phyloP scores from a whole-genome alignment of 2,888 invertebrate genomes.

The Oligia fasciuncula region DNA sequence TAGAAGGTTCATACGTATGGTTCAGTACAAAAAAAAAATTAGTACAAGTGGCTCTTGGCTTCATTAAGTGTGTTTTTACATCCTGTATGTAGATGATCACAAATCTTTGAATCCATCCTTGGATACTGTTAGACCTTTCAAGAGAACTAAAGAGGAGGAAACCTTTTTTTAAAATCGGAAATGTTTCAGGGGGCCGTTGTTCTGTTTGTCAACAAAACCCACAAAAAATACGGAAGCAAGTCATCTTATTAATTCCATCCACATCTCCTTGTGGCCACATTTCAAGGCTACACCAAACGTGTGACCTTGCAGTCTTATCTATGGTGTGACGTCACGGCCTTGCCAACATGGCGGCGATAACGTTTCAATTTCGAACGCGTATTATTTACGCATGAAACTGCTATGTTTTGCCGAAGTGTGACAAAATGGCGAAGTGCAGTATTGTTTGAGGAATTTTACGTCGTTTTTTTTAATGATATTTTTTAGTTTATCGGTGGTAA shows the following conservation, averaged over 20 bases:
- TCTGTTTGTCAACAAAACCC: constrained; percentile 35
- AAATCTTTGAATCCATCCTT: too few relatives aligned
- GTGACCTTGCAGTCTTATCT: constrained; percentile 60
- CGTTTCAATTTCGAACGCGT: constrained; percentile 51
- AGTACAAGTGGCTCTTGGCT: too few relatives aligned
- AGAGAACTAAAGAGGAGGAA: too few relatives aligned
- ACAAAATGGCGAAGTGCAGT: constrained; percentile 18
- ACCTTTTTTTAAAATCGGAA: too few relatives aligned
- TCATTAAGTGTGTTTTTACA: too few relatives aligned
- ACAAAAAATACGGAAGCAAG: constrained; percentile 33
- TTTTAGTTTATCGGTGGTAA: constrained; percentile 4
- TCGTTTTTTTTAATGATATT: not conserved
- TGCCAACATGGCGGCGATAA: constrained; percentile 52
- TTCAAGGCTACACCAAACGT: constrained; percentile 39
- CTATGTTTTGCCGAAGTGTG: constrained; percentile 21
- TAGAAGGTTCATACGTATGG: too few relatives aligned
- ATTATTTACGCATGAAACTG: constrained; percentile 49
- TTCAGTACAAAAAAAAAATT: too few relatives aligned
- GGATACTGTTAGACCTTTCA: too few relatives aligned
- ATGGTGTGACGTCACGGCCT: constrained; percentile 50
- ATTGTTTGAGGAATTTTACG: constrained; percentile 14
- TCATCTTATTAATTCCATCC: constrained; percentile 34
- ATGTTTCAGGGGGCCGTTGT: too few relatives aligned
- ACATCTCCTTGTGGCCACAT: constrained; percentile 19
- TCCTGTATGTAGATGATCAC: too few relatives aligned